Evolutionary conservation across 2,113 vertebrate species (phyloP).

Genomic region (Ailuropoda melanoleuca): DNA sequence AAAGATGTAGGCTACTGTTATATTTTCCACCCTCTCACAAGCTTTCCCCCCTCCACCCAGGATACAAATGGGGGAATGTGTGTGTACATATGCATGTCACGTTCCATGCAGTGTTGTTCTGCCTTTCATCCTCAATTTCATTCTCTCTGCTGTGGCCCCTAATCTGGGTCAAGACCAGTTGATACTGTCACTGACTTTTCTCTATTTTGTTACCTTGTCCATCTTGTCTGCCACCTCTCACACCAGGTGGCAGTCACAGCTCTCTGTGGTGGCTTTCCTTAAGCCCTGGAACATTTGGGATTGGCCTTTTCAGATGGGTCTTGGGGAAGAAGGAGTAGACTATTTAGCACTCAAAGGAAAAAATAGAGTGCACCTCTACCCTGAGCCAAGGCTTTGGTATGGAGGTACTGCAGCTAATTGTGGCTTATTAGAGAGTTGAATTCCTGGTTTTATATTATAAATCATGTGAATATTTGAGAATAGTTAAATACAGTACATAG

Average conservation of each 20-base stretch:
- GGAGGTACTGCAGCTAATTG: neutral
- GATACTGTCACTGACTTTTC: neutral
- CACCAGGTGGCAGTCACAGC: neutral
- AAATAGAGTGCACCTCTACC: neutral
- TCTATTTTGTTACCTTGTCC: neutral
- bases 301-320: neutral
- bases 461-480: neutral
- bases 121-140: neutral
- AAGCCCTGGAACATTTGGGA: neutral
- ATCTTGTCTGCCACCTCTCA: neutral
- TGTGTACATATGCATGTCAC: rapidly evolving
- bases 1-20: neutral
- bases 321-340: neutral
- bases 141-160: neutral
- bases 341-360: neutral
- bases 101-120: neutral
- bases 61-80: neutral
- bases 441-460: neutral
- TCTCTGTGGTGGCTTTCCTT: neutral
- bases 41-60: too few species aligned
- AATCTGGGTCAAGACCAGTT: neutral
- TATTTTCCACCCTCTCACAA: neutral
- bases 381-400: neutral
- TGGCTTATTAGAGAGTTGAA: neutral
- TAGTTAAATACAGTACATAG: neutral